Base-by-base conservation (phyloP, 2,888 invertebrate genomes). In the Epinotia brunnichana region DNA sequence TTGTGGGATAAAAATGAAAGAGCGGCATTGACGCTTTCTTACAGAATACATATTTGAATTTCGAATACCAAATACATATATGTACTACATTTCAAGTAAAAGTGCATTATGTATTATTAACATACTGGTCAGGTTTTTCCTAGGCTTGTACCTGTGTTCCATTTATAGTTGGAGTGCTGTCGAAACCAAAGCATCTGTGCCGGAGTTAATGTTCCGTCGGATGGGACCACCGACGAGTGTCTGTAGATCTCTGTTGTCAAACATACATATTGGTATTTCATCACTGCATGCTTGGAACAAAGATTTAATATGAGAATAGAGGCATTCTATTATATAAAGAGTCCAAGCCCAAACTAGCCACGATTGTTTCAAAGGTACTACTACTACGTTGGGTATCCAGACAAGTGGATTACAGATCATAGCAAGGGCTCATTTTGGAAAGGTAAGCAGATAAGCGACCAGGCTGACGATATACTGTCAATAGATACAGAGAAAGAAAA, bases 141-240 rank as follows among this genome's bases (percentile, higher is more conserved):
- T 2, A 62, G 48, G n/a, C 15, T 21, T 19, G 44, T 66, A 64
- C 54, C 54, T 54, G 64, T 24, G 56, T 64, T 66, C 66, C 66
- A 66, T 56, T 66, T 21, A 41, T 66, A 66, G 66, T 19, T 56
- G 21, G 41, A 66, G 66, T 54, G 66, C 54, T 56, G 54, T 66
- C 66, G 39, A 66, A 54, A 56, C n/a, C 15, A 48, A 35, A 56
- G 41, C 66, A 54, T 41, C 64, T 64, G 53, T 41, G 66, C 21
- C 3, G 21, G 41, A 66, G 66, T 66, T 66, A 66, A 66, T 66
- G 66, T 66, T 56, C 66, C 56, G 41, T 56, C 41, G 54, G 66
- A 41, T 66, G 66, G 56, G 66, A 54, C 66, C 66, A 66, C 66
- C 66, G 66, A 53, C 64, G 64, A 54, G 66, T 44, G 21, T 35